Evolutionary conservation across 1,140 invertebrate species (phyloP).

Genomic region (Propsilocerus akamusi): DNA sequence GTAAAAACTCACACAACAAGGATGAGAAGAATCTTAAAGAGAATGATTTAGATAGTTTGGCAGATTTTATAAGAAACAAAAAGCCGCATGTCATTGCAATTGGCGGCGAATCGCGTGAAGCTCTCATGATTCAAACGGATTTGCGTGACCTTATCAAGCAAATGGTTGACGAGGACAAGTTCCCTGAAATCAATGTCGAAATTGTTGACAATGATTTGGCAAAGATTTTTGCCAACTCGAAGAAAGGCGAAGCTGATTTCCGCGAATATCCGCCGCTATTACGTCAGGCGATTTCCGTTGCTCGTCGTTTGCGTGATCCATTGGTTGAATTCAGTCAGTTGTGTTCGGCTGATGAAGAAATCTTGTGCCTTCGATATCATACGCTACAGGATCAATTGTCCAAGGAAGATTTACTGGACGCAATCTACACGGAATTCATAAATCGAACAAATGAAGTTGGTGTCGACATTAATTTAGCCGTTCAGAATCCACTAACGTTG

Average conservation of each 20-base stretch:
- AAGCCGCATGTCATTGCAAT: conserved; percentile 89
- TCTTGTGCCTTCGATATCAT: conserved; percentile 85
- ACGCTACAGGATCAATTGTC: conserved; percentile 68
- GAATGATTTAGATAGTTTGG: conserved; percentile 60
- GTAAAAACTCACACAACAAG: conserved; percentile 53
- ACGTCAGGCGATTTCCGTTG: conserved; percentile 81
- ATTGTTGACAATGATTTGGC: conserved; percentile 86
- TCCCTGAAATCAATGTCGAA: conserved; percentile 74
- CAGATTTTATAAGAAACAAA: conserved; percentile 72
- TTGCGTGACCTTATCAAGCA: conserved; percentile 55
- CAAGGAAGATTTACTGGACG: conserved; percentile 72
- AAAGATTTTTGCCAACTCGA: conserved; percentile 78
- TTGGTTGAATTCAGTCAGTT: conserved; percentile 90
- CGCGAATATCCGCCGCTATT: conserved; percentile 77
- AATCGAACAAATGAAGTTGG: conserved; percentile 93
- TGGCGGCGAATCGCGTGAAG: conserved; percentile 78
- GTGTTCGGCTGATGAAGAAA: conserved; percentile 88
- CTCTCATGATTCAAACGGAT: conserved; percentile 70
- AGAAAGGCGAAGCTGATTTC: conserved; percentile 75
- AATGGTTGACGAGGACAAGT: conserved; percentile 69
- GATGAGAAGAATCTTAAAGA: conserved; percentile 53
- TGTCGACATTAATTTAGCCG: conserved; percentile 90
- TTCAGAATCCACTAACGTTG: conserved; percentile 69
- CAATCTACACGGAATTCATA: conserved; percentile 80
- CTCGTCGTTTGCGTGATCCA: conserved; percentile 85